Percentiles rank a stretch among this genome's conserved stretches.
Evolutionary conservation across 2,113 vertebrate species (phyloP).

Genomic region (Aptenodytes patagonicus): DNA sequence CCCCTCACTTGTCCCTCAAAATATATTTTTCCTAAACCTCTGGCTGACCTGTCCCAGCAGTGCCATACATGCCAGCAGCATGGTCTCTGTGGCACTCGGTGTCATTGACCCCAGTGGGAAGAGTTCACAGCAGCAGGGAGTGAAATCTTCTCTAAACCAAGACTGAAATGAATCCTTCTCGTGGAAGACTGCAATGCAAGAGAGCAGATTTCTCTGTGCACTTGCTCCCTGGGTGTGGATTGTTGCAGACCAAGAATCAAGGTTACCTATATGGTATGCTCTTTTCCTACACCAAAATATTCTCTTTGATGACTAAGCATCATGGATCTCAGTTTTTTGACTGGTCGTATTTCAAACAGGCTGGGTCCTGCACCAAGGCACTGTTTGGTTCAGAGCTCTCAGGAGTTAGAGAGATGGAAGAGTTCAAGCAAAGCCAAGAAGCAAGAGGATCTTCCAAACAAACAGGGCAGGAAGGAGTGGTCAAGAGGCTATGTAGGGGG

Average conservation of each 20-base stretch:
- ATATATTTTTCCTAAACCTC: not conserved
- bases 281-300: not conserved
- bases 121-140: not conserved
- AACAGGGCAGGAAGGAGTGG: not conserved
- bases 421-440: not conserved
- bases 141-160: not conserved
- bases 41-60: not conserved
- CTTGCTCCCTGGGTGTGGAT: not conserved
- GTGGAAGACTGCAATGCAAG: not conserved
- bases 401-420: not conserved
- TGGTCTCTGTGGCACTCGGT: accelerated
- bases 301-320: not conserved
- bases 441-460: not conserved
- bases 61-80: not conserved
- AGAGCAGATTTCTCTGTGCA: not conserved
- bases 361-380: not conserved
- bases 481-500: not conserved
- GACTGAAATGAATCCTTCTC: not conserved
- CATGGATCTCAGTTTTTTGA: not conserved
- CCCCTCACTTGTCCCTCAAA: not conserved
- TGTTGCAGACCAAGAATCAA: not conserved
- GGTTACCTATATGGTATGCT: not conserved
- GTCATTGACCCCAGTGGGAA: not conserved
- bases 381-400: not conserved
- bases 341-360: not conserved